A percentile compares a stretch with the other conserved stretches of the same genome.
These are phyloP conservation scores for Sylvicola cinctus DNA, from an alignment of 2,888 invertebrate genomes.

Conservation along the genomic window DNA sequence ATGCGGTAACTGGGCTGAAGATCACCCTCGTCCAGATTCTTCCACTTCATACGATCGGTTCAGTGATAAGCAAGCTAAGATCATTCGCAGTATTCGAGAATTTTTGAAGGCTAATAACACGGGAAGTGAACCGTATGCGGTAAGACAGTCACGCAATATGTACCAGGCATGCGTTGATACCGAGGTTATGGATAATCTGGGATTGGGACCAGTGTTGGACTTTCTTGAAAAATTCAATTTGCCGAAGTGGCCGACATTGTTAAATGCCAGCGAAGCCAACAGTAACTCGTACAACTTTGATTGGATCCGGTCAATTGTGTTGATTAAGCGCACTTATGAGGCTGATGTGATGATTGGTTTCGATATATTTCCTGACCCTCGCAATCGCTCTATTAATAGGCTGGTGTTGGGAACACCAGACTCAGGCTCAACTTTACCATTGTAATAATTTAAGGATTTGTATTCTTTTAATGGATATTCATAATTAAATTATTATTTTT, in stretches of 20 bases:
- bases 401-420: slow-evolving; percentile 50
- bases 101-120: slow-evolving; percentile 35
- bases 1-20: slow-evolving; percentile 55
- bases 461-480: no score
- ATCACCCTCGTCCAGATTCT: slow-evolving; percentile 51
- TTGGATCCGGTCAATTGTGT: slow-evolving; percentile 42
- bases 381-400: slow-evolving; percentile 43
- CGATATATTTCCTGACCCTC: slow-evolving; percentile 47
- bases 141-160: slow-evolving; percentile 40
- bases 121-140: slow-evolving; percentile 31
- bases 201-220: slow-evolving; percentile 36
- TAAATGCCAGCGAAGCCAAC: slow-evolving; percentile 33
- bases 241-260: slow-evolving; percentile 36
- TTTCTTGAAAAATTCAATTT: slow-evolving; percentile 36
- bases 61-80: slow-evolving; percentile 35
- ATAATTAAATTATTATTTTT: slow-evolving; percentile 7
- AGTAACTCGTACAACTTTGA: slow-evolving; percentile 28
- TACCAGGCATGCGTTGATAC: slow-evolving; percentile 10
- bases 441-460: no score
- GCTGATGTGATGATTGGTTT: slow-evolving; percentile 58
- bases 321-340: slow-evolving; percentile 39
- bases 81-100: slow-evolving; percentile 39
- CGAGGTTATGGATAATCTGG: slow-evolving; percentile 31
- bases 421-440: slow-evolving; percentile 46
- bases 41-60: slow-evolving; percentile 56